Base-by-base conservation (phyloP, 2,113 vertebrate species). In the Columba janthina region DNA sequence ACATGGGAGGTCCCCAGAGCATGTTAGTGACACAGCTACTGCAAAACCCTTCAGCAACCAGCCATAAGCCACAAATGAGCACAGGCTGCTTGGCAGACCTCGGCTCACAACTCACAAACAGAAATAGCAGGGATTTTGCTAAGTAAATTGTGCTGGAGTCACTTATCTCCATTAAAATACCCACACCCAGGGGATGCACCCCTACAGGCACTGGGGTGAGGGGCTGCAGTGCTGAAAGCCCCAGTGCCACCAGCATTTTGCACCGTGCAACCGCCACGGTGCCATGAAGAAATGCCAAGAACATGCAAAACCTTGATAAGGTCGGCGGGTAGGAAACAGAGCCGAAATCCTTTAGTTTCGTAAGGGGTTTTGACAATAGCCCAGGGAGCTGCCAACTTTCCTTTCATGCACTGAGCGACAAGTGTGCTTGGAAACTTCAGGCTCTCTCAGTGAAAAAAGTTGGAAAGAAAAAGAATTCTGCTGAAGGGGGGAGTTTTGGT, bases 301-400 rank as follows among this genome's bases (percentile, higher is more conserved):
- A 18, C 62, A 56, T 71, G 93, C 15, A 53, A 48, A 32, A 18
- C 61, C 82, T 66, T 5, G 82, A 95, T 97, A 94, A 97, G 96
- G 80, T 14, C 44, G 3, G 40, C 0, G 2, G 40, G 91, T 87
- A 91, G 94, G 95, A 97, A 97, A 79, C 1, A 2, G 31, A 61
- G 67, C 40, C 5, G 51, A 74, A 86, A 93, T 65, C 82, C 89
- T 85, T 71, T 91, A 36, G 74, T 84, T 94, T 80, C 57, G 1
- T 38, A 44, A 92, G 56, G 91, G 76, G 32, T 48, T 1, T 1
- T 77, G 92, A 97, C 96, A 97, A 97, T 97, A 32, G 94, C 34
- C 51, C 5, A 0, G 84, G 8, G 36, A 32, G 71, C 90, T 97
- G 96, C 96, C 97, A 97, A 78, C 78, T 96, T 96, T 93, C 93